Evolutionary conservation across 2,113 vertebrate species (phyloP).

Genomic region (Marmota monax): DNA sequence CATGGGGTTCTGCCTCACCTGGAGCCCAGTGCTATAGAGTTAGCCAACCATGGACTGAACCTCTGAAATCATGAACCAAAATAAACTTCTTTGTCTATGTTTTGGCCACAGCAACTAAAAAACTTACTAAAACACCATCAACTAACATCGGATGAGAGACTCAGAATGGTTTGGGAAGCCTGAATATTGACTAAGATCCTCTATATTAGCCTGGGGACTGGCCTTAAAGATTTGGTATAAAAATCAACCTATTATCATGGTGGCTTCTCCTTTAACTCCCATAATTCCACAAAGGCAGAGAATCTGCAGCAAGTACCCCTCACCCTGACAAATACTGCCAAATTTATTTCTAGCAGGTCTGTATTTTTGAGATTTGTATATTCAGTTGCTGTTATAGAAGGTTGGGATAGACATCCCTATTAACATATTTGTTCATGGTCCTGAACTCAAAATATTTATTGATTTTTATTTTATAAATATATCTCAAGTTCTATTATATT

Average conservation of each 20-base stretch:
- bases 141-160: background rate
- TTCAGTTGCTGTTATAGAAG: background rate
- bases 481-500: constrained; percentile 39
- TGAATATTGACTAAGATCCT: background rate
- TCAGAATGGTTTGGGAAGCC: background rate
- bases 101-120: no score
- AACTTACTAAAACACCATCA: no score
- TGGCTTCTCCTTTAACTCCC: background rate
- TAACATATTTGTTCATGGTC: background rate
- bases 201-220: background rate
- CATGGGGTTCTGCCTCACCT: no score
- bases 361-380: background rate
- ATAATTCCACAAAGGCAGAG: background rate
- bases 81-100: no score
- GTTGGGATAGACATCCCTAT: background rate
- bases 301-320: background rate
- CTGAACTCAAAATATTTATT: background rate
- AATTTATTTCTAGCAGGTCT: background rate
- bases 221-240: background rate
- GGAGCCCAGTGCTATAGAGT: no score
- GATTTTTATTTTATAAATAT: background rate
- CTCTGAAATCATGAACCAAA: no score
- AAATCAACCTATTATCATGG: background rate
- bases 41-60: no score
- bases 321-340: background rate